Evolutionary conservation across 2,113 vertebrate genomes (phyloP).

Genomic region (Spilogale gracilis): DNA sequence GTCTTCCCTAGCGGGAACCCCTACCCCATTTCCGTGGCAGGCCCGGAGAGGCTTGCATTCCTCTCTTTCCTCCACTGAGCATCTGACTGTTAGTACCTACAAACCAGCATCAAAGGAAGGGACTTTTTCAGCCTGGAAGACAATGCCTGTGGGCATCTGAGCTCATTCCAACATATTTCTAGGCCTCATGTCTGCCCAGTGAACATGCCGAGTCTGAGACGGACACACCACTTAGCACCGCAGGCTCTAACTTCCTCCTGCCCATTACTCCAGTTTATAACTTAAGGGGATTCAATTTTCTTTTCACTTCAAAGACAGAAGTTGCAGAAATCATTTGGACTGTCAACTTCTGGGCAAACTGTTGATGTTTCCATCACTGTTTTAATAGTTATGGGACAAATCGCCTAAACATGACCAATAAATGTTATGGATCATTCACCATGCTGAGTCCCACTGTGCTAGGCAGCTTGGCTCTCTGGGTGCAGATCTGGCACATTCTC

Average conservation of each 20-base stretch:
- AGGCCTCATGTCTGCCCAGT: not conserved
- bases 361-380: not conserved
- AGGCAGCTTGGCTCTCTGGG: not conserved
- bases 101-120: not conserved
- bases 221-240: accelerated
- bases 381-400: not conserved
- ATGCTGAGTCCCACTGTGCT: accelerated
- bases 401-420: accelerated
- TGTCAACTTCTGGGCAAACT: not conserved
- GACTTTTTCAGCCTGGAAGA: not conserved
- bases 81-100: not conserved
- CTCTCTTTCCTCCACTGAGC: not conserved
- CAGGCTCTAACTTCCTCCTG: not conserved
- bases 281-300: not conserved
- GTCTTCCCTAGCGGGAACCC: too few species aligned
- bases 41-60: accelerated
- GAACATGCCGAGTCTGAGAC: not conserved
- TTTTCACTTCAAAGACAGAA: not conserved
- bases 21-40: not conserved
- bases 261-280: not conserved
- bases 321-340: not conserved
- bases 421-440: accelerated
- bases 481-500: not conserved
- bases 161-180: not conserved
- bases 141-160: not conserved